Conservation (phyloP, 1,140 invertebrate species). For the Zaprionus capensis region DNA sequence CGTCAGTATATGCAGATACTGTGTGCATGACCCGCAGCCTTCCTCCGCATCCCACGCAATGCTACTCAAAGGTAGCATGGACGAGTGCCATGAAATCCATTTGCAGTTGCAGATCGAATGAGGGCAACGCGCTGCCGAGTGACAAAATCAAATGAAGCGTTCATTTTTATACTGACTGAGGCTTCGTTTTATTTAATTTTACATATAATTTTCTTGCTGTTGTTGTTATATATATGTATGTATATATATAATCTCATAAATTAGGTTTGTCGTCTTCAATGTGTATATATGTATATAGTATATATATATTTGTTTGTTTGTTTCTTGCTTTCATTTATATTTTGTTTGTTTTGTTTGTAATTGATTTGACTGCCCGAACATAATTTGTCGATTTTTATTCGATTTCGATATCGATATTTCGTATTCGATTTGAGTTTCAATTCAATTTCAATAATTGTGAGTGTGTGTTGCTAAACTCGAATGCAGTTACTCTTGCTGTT, state of each 20-base stretch:
- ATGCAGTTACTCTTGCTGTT: slow-evolving; percentile 57
- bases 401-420: slow-evolving; percentile 5
- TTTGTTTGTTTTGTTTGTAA: slow-evolving; percentile 57
- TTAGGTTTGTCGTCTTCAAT: slow-evolving; percentile 62
- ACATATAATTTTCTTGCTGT: slow-evolving; percentile 65
- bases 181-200: slow-evolving; percentile 83
- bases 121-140: slow-evolving; percentile 23
- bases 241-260: slow-evolving; percentile 68
- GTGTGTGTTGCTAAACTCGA: slow-evolving; percentile 46
- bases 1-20: slow-evolving; percentile 19
- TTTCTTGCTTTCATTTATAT: slow-evolving; percentile 41
- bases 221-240: slow-evolving; percentile 54
- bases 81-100: slow-evolving; percentile 30
- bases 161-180: slow-evolving; percentile 83
- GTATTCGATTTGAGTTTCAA: slow-evolving; percentile 57
- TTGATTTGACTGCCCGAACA: slow-evolving; percentile 61
- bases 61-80: not conserved
- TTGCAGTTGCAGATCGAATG: slow-evolving; percentile 22
- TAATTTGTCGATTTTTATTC: slow-evolving; percentile 23
- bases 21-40: too few species aligned
- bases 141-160: slow-evolving; percentile 55
- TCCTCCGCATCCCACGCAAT: not conserved
- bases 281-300: slow-evolving; percentile 61
- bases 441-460: slow-evolving; percentile 19
- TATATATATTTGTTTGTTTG: slow-evolving; percentile 48